Conservation (phyloP, 2,797 vertebrate species). For the Gymnocypris eckloni region DNA sequence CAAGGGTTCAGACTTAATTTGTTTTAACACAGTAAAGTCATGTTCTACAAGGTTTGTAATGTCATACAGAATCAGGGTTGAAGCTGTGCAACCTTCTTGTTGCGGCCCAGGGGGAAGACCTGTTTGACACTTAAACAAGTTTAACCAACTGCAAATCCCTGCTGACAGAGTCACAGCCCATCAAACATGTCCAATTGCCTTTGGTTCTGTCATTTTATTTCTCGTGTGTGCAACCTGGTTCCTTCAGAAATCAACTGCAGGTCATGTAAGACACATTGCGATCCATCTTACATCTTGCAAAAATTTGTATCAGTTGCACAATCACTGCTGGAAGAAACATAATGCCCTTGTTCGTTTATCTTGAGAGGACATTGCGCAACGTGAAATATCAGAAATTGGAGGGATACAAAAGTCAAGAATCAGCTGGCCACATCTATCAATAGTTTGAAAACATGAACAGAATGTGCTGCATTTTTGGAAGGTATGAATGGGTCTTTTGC, state of each 20-base stretch:
- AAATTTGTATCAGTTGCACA: constrained; percentile 14
- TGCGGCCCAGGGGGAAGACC: constrained; percentile 15
- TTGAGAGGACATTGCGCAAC: constrained; percentile 42
- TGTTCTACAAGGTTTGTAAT: constrained; percentile 25
- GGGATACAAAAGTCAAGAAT: constrained; percentile 1
- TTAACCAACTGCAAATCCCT: constrained; percentile 4
- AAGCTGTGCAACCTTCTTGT: constrained; percentile 30
- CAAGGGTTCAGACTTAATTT: constrained; percentile 19
- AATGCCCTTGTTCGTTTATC: constrained; percentile 30
- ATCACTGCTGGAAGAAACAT: constrained; percentile 18
- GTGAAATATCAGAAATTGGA: background rate
- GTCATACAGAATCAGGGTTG: constrained; percentile 34
- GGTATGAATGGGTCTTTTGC: background rate
- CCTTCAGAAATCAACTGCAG: constrained; percentile 22
- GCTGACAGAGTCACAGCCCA: constrained; percentile 7
- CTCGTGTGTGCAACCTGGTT: background rate
- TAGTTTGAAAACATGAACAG: constrained; percentile 31
- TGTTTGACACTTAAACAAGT: constrained; percentile 26
- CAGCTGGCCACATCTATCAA: constrained; percentile 20
- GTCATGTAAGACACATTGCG: background rate
- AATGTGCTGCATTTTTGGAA: constrained; percentile 26
- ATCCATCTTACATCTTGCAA: constrained; percentile 9
- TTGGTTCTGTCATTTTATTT: background rate
- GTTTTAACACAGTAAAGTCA: constrained; percentile 28
- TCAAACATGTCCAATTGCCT: background rate